phyloP scores from a whole-genome alignment of 2,113 vertebrate genomes.

The Acinonyx jubatus region DNA sequence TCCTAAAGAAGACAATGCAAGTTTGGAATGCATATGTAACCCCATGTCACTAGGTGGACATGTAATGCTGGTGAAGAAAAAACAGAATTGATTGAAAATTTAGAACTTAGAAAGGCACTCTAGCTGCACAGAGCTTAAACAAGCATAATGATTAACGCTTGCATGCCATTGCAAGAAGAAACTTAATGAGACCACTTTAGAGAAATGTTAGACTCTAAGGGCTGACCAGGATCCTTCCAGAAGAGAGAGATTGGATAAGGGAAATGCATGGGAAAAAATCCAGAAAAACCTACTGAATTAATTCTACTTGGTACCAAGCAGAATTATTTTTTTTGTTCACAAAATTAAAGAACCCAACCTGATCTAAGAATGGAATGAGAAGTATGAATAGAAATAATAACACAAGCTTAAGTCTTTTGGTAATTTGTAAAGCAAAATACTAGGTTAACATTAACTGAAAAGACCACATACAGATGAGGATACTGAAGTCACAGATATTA shows the following conservation, averaged over 20 bases:
- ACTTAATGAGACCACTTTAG: not conserved
- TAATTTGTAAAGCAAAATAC: slow-evolving; percentile 25
- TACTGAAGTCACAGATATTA: not conserved
- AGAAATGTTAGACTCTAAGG: not conserved
- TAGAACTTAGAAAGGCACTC: not conserved
- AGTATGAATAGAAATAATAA: not conserved
- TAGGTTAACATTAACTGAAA: not conserved
- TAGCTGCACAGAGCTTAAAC: not conserved
- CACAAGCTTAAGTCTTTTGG: not conserved
- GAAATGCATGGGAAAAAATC: not conserved
- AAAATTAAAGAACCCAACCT: not conserved
- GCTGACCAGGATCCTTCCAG: not conserved
- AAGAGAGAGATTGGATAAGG: not conserved
- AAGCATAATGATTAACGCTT: not conserved
- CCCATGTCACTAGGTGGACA: not conserved
- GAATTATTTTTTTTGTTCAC: not conserved
- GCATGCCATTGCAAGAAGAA: not conserved
- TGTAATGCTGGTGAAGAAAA: not conserved
- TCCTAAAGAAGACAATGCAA: slow-evolving; percentile 11
- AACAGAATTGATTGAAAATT: not conserved
- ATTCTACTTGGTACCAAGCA: not conserved
- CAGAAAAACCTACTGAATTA: not conserved
- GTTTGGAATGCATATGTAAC: not conserved
- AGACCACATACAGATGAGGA: not conserved
- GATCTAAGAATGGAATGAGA: not conserved